Evolutionary conservation across 2,113 vertebrate species (phyloP).

Genomic region (Crotalus tigris): DNA sequence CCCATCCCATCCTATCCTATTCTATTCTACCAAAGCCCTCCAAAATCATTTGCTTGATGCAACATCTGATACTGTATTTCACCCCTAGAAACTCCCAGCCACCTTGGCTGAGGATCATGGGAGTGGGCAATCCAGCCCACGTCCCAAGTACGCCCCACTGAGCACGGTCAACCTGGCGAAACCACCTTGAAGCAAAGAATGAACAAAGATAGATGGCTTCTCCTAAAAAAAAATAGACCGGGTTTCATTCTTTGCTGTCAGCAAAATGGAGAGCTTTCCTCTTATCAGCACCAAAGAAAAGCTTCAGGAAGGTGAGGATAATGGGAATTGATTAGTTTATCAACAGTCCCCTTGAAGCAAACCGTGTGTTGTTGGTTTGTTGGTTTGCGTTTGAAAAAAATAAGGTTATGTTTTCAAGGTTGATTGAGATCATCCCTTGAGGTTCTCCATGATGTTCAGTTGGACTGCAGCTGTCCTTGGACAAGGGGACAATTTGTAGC

Average conservation of each 20-base stretch:
- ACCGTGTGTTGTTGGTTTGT: background rate
- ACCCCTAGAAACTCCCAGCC: background rate
- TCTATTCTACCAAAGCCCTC: slow-evolving; percentile 15
- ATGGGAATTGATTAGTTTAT: background rate
- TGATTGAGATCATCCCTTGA: background rate
- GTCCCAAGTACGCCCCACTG: background rate
- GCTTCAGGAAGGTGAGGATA: background rate
- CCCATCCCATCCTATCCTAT: too few species aligned
- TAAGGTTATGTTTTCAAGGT: background rate
- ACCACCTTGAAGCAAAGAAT: background rate
- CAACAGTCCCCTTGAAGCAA: background rate
- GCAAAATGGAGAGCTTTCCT: background rate
- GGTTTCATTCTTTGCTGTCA: background rate
- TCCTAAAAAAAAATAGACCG: background rate
- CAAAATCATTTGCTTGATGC: slow-evolving; percentile 28
- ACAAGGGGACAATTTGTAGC: background rate
- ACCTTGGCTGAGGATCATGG: background rate
- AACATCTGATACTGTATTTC: slow-evolving; percentile 13
- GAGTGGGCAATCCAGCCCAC: background rate
- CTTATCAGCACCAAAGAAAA: background rate
- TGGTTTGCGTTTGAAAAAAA: background rate
- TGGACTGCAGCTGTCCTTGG: background rate
- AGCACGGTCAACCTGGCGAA: background rate
- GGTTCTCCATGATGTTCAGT: background rate
- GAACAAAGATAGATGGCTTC: background rate